Base-by-base conservation (phyloP, 2,113 vertebrate species). In the Athene noctua region DNA sequence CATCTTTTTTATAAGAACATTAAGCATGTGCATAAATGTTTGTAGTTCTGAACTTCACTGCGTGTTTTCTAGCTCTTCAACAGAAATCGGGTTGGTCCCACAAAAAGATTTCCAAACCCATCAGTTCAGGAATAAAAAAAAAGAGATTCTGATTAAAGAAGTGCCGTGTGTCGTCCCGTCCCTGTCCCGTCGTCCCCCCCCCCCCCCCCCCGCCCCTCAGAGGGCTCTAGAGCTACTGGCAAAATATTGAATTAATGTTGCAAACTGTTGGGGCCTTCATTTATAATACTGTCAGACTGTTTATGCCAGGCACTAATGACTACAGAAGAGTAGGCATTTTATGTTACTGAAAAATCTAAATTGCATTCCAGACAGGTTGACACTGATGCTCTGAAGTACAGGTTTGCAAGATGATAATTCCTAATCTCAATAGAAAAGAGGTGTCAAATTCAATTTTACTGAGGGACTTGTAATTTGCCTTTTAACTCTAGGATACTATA, bases 381-480 rank as follows among this genome's bases (percentile, higher is more conserved):
- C 80, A 78, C 29, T 90, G 92, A 96, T 93, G 82, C 74, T 95
- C 90, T 58, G 66, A 62, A 95, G 91, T 93, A 80, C 88, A 85
- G 74, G 86, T 94, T 92, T 97, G 94, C 83, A 92, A 96, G 93
- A 95, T 96, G 81, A 77, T 96, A 93, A 97, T 98, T 96, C 93
- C 79, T 88, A 87, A 91, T 96, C 94, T 98, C 97, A 93, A 5
- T 61, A 97, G 96, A 94, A 96, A 97, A 96, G 94, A 96, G 40
- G 74, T 96, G 94, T 97, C 97, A 97, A 90, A 93, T 95, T 91
- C 90, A 94, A 49, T 98, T 97, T 97, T 94, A 81, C 86, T 62
- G 38, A 91, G 90, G 84, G 72, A 72, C 86, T 97, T 27, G 22
- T 95, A 94, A 94, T 97, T 97, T 96, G 47, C 86, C 70, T 97